Percentiles rank a stretch among this genome's conserved stretches.
Evolutionary conservation across 2,797 vertebrate genomes (phyloP).

Genomic region (Propithecus deckenii): DNA sequence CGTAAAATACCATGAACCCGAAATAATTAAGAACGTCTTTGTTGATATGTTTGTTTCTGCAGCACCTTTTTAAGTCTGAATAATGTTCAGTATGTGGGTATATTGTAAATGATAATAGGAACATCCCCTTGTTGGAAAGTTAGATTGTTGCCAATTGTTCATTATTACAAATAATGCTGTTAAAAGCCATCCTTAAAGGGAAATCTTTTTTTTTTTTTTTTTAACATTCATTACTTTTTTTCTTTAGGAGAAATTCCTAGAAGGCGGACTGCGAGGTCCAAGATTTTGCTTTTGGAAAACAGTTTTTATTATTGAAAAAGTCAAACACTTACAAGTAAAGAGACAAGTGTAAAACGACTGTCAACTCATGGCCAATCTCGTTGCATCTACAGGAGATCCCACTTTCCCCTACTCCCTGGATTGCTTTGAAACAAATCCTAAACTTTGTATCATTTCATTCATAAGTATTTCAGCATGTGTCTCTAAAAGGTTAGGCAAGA

Average conservation of each 20-base stretch:
- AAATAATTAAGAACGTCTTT: not conserved
- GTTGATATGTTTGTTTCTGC: not conserved
- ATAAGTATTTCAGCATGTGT: not conserved
- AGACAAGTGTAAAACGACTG: not conserved
- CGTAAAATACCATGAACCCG: not conserved
- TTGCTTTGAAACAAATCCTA: not conserved
- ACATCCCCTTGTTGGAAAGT: not conserved
- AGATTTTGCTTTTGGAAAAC: not conserved
- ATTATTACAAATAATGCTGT: not conserved
- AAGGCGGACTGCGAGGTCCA: not conserved
- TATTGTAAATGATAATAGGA: not conserved
- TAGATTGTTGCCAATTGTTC: not conserved
- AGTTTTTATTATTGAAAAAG: not conserved
- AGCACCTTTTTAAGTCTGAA: not conserved
- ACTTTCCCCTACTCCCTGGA: not conserved
- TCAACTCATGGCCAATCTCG: rapidly evolving
- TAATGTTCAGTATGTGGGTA: too few relatives aligned
- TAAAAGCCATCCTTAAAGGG: not conserved
- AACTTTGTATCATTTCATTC: not conserved
- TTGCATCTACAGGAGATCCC: rapidly evolving
- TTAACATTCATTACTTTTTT: not conserved
- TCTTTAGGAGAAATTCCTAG: not conserved
- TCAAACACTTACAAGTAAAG: not conserved
- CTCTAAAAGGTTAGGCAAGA: not conserved
- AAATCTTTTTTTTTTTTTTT: not conserved